phyloP scores from a whole-genome alignment of 2,113 vertebrate species.

The Leptosomus discolor region DNA sequence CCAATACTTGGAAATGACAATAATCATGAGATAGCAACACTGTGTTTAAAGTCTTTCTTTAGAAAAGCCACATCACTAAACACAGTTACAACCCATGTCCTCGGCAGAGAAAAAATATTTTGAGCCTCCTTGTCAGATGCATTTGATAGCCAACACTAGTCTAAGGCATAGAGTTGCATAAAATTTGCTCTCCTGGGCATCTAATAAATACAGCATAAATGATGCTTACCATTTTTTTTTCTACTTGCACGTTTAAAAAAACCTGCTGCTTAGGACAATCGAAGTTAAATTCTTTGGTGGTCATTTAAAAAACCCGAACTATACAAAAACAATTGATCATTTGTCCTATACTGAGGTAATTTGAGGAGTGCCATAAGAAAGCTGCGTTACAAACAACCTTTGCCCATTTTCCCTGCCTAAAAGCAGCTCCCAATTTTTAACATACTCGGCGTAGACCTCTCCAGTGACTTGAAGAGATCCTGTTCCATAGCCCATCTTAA shows the following conservation, averaged over 20 bases:
- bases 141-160: not conserved
- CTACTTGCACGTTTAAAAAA: not conserved
- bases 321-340: not conserved
- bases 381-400: not conserved
- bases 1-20: not conserved
- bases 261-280: not conserved
- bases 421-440: not conserved
- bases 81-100: not conserved
- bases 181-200: constrained; percentile 15
- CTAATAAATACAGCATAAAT: constrained; percentile 2
- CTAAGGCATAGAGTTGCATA: constrained; percentile 39
- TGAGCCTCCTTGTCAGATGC: not conserved
- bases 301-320: not conserved
- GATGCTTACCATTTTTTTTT: not conserved
- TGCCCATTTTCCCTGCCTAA: not conserved
- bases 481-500: not conserved
- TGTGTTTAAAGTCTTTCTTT: not conserved
- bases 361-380: not conserved
- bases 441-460: not conserved
- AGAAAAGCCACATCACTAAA: not conserved
- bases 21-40: not conserved
- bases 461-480: not conserved
- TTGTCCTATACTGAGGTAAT: constrained; percentile 39
- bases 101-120: not conserved
- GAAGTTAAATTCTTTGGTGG: constrained; percentile 41